Percentiles rank a stretch among this genome's conserved stretches.
phyloP scores from a whole-genome alignment of 2,888 invertebrate species.

The Cacoxenus indagator region DNA sequence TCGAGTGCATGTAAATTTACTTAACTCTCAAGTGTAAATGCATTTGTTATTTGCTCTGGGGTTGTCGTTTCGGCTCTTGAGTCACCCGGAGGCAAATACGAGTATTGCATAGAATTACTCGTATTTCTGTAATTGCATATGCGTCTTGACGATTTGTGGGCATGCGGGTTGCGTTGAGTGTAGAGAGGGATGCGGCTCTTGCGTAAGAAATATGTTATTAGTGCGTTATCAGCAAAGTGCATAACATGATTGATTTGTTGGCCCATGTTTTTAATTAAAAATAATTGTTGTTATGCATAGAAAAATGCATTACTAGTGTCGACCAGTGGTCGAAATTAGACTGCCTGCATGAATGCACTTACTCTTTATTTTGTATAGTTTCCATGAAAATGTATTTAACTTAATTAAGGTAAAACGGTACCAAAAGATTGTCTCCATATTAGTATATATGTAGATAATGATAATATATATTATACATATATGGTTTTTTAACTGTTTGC shows the following conservation, averaged over 20 bases:
- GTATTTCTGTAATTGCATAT: neutral
- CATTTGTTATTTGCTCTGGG: neutral
- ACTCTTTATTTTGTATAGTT: too few species aligned
- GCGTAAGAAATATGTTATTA: neutral
- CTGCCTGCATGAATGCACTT: too few species aligned
- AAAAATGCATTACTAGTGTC: too few species aligned
- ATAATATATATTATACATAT: too few species aligned
- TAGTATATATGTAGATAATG: too few species aligned
- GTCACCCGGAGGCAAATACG: constrained; percentile 7
- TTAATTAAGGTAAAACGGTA: too few species aligned
- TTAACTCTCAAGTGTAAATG: constrained; percentile 34
- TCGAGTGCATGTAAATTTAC: constrained; percentile 35
- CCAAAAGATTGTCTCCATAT: too few species aligned
- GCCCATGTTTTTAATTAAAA: neutral
- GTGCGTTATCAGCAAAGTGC: neutral
- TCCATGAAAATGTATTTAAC: too few species aligned
- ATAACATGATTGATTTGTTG: neutral
- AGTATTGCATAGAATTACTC: constrained; percentile 25
- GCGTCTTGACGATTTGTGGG: neutral
- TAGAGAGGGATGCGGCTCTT: neutral
- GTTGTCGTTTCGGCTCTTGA: neutral
- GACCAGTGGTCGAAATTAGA: too few species aligned
- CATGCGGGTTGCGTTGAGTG: neutral
- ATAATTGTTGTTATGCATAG: too few species aligned
- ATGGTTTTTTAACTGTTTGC: too few species aligned